Evolutionary conservation across 2,113 vertebrate species (phyloP).

Genomic region (Odocoileus virginianus): DNA sequence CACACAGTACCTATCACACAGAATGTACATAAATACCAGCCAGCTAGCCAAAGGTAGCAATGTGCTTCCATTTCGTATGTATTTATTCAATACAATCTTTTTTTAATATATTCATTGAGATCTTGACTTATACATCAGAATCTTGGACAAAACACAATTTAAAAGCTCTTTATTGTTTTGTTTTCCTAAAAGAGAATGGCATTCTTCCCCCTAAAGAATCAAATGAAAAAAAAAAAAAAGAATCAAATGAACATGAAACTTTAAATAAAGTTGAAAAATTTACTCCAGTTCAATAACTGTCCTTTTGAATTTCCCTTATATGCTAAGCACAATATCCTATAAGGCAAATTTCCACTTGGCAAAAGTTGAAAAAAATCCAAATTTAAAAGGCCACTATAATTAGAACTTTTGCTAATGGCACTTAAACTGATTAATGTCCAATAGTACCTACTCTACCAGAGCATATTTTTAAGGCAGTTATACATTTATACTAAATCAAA

Average conservation of each 20-base stretch:
- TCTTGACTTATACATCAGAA: background rate
- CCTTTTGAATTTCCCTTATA: conserved; percentile 31
- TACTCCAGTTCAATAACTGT: conserved; percentile 16
- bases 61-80: background rate
- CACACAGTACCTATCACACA: background rate
- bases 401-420: conserved; percentile 64
- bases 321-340: conserved; percentile 28
- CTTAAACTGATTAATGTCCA: conserved; percentile 64
- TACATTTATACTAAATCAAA: conserved; percentile 64
- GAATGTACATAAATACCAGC: background rate
- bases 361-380: conserved; percentile 48
- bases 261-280: conserved; percentile 28
- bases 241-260: conserved; percentile 7
- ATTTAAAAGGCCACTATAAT: conserved; percentile 70
- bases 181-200: background rate
- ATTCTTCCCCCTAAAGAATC: background rate
- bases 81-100: background rate
- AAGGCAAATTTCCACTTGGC: conserved; percentile 43
- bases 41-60: background rate
- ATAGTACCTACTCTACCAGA: conserved; percentile 33
- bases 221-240: background rate
- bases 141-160: background rate
- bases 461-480: conserved; percentile 52
- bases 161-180: background rate
- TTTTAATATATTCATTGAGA: background rate